phyloP scores from a whole-genome alignment of 2,797 vertebrate species.

The Pogonophryne albipinna region DNA sequence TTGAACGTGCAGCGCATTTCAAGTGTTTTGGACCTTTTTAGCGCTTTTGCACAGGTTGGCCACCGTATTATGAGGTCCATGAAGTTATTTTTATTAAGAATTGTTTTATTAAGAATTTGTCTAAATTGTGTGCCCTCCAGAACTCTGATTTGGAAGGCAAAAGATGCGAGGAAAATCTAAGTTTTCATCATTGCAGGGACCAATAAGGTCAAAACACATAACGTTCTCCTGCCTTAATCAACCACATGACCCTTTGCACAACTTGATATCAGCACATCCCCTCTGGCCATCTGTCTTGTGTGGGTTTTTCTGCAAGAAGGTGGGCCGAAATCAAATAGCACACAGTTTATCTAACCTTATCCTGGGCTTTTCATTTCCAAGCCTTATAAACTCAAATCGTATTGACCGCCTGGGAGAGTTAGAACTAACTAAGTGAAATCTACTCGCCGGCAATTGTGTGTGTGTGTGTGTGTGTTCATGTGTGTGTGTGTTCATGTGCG shows the following conservation, averaged over 20 bases:
- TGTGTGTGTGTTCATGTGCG: slow-evolving; percentile 6
- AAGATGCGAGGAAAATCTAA: not conserved
- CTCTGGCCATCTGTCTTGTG: slow-evolving; percentile 75
- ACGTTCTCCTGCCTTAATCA: slow-evolving; percentile 62
- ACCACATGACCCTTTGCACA: slow-evolving; percentile 60
- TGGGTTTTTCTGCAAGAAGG: slow-evolving; percentile 69
- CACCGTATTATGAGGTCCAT: not conserved
- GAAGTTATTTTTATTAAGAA: slow-evolving; percentile 20
- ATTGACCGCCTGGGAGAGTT: slow-evolving; percentile 96
- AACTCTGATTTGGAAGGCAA: slow-evolving; percentile 4
- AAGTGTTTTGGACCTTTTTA: too few species aligned
- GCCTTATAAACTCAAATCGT: slow-evolving; percentile 96
- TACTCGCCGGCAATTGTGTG: slow-evolving; percentile 92
- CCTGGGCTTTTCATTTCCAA: slow-evolving; percentile 96
- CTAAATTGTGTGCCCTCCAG: not conserved
- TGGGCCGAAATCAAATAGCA: slow-evolving; percentile 81
- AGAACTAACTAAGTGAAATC: slow-evolving; percentile 96
- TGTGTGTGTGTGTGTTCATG: slow-evolving; percentile 28
- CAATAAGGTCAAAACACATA: slow-evolving; percentile 45
- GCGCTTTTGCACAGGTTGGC: too few species aligned
- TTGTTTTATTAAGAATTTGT: slow-evolving; percentile 7
- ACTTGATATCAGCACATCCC: slow-evolving; percentile 65
- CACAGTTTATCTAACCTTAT: slow-evolving; percentile 95
- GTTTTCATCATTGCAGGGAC: slow-evolving; percentile 37
- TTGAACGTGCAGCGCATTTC: too few species aligned